Evolutionary conservation across 2,888 invertebrate species (phyloP).

Genomic region (Crocallis elinguaria): DNA sequence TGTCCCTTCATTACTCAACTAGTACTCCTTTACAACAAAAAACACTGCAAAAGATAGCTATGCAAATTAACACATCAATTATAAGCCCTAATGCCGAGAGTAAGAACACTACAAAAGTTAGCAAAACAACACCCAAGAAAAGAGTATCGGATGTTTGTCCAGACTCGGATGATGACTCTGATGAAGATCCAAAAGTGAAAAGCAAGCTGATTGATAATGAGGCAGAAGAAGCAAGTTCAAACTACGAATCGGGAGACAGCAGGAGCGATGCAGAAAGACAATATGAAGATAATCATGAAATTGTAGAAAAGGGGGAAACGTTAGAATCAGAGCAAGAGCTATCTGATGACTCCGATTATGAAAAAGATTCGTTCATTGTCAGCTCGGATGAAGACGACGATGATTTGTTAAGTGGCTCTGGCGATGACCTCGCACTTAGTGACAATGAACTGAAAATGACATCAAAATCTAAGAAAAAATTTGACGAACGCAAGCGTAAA

Average conservation of each 20-base stretch:
- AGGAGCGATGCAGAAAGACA: conserved; percentile 76
- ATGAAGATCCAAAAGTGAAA: conserved; percentile 38
- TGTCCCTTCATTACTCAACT: conserved; percentile 59
- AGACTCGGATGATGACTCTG: conserved; percentile 29
- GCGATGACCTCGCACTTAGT: conserved; percentile 72
- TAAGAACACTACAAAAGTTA: conserved; percentile 32
- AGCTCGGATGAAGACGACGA: conserved; percentile 77
- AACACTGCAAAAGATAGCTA: conserved; percentile 50
- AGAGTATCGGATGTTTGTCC: background rate
- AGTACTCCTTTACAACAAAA: conserved; percentile 74
- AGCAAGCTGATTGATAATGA: conserved; percentile 61
- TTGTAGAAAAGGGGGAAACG: conserved; percentile 79
- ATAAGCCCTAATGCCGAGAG: conserved; percentile 48
- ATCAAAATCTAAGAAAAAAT: conserved; percentile 73
- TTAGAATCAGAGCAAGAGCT: conserved; percentile 76
- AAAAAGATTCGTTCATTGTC: conserved; percentile 83
- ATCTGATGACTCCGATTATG: conserved; percentile 74
- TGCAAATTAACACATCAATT: conserved; percentile 64
- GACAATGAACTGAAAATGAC: conserved; percentile 75
- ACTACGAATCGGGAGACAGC: conserved; percentile 79
- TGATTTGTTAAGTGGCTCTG: conserved; percentile 71
- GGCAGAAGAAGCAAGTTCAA: conserved; percentile 70
- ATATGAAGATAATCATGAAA: conserved; percentile 79
- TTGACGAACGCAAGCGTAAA: conserved; percentile 67
- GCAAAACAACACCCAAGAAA: conserved; percentile 17